Evolutionary conservation across 1,140 invertebrate genomes (phyloP), one percentile per base, ranked within the genome.

Genomic region (Drosophila sturtevanti): DNA sequence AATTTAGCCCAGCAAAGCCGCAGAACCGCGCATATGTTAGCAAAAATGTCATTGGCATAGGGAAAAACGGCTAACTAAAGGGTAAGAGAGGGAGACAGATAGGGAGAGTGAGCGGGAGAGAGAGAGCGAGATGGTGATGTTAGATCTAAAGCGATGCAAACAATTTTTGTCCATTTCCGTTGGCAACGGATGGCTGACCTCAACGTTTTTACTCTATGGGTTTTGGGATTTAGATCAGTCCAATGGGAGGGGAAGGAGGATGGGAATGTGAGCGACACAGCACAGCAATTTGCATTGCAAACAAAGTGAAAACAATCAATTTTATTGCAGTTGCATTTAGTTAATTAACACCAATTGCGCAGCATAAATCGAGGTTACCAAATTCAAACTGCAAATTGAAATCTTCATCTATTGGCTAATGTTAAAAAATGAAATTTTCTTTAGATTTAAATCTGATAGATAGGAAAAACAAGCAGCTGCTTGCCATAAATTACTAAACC

Each of bases 271-370:
- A 31, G n/a, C n/a, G n/a, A n/a, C n/a, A 31, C 5, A 6, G 27
- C 7, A 76, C 37, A 78, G 79, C 82, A 79, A 89, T 89, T 89
- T 89, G 84, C 79, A 89, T 84, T 89, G 84, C 85, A 89, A 89
- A 89, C 84, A 89, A 89, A 89, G 85, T 89, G 84, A 89, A 89
- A 89, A 89, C 84, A 89, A 89, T 89, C 84, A 89, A 89, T 89
- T 89, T 89, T 89, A 89, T 89, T 89, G 84, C 85, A 77, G 79
- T 84, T 89, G 84, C 84, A 89, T 89, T 89, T 89, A 89, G 84
- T 89, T 89, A 89, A 89, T 89, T 89, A 89, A 89, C 84, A 89
- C 84, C 84, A 89, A 24, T 77, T 82, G 79, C 68, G 75, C 75
- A 31, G 56, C 54, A 70, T 31, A 59, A 56, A 48, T 41, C 58